Evolutionary conservation across 2,113 vertebrate genomes (phyloP).

Genomic region (Dolichotis patagonum): DNA sequence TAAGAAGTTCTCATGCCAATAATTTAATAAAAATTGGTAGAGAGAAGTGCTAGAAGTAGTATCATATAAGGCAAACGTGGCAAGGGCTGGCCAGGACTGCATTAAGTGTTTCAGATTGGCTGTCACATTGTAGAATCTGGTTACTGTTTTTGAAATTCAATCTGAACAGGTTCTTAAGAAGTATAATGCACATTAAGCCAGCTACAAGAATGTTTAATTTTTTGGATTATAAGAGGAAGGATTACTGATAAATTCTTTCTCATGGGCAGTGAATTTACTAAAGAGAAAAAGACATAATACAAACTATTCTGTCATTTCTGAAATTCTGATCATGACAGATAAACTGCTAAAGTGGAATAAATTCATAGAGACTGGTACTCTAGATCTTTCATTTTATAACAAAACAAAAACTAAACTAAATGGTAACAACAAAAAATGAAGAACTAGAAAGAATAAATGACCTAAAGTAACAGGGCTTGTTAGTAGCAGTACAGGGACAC

Average conservation of each 20-base stretch:
- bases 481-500: not conserved
- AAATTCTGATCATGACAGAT: not conserved
- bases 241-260: slow-evolving; percentile 19
- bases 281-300: not conserved
- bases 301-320: not conserved
- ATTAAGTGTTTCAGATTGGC: not conserved
- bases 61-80: not conserved
- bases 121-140: not conserved
- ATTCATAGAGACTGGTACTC: not conserved
- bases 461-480: not conserved
- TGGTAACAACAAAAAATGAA: not conserved
- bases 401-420: not conserved
- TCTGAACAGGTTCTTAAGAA: slow-evolving; percentile 11
- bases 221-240: not conserved
- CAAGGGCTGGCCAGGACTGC: not conserved
- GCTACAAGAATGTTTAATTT: not conserved
- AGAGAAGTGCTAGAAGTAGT: not conserved
- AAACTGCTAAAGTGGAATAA: not conserved
- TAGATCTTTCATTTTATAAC: not conserved
- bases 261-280: not conserved
- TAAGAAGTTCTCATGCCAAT: not conserved
- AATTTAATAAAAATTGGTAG: not conserved
- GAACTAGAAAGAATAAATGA: not conserved
- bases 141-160: not conserved
- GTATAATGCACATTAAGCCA: not conserved